A percentile compares a stretch with the other conserved stretches of the same genome.
phyloP scores from a whole-genome alignment of 2,888 invertebrate species.

The Ectemnius lituratus region DNA sequence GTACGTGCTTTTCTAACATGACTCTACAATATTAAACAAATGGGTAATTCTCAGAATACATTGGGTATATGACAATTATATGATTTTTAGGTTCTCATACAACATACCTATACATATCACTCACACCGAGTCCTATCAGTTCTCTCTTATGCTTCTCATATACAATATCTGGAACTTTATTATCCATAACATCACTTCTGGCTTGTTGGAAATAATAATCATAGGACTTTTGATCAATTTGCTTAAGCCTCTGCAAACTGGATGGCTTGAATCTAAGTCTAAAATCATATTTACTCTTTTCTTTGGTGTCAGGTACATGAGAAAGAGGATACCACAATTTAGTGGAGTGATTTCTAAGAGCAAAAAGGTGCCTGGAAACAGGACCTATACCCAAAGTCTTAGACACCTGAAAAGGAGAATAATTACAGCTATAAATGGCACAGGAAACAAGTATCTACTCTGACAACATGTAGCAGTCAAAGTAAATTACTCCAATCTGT shows the following conservation, averaged over 20 bases:
- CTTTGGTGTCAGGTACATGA: slow-evolving; percentile 78
- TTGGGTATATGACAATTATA: background rate
- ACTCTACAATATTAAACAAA: slow-evolving; percentile 80
- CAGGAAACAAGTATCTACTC: slow-evolving; percentile 5
- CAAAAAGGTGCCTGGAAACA: slow-evolving; percentile 88
- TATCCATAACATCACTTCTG: slow-evolving; percentile 88
- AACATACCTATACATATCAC: slow-evolving; percentile 86
- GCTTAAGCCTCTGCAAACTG: slow-evolving; percentile 81
- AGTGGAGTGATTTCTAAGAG: slow-evolving; percentile 83
- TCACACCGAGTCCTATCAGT: slow-evolving; percentile 90
- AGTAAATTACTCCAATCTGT: too few relatives aligned
- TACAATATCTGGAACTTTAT: slow-evolving; percentile 88
- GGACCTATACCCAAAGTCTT: slow-evolving; percentile 87
- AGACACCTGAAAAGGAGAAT: slow-evolving; percentile 79
- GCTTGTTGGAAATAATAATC: slow-evolving; percentile 93
- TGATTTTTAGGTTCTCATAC: background rate
- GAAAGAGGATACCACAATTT: slow-evolving; percentile 86
- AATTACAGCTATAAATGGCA: background rate
- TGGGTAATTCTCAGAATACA: background rate
- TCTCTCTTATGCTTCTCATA: slow-evolving; percentile 88
- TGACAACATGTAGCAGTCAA: too few relatives aligned
- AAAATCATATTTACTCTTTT: slow-evolving; percentile 83
- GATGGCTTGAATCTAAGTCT: slow-evolving; percentile 90
- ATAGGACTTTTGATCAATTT: slow-evolving; percentile 87
- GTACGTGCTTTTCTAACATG: slow-evolving; percentile 86